phyloP scores from a whole-genome alignment of 2,888 invertebrate species.

The Heliconius hortense region DNA sequence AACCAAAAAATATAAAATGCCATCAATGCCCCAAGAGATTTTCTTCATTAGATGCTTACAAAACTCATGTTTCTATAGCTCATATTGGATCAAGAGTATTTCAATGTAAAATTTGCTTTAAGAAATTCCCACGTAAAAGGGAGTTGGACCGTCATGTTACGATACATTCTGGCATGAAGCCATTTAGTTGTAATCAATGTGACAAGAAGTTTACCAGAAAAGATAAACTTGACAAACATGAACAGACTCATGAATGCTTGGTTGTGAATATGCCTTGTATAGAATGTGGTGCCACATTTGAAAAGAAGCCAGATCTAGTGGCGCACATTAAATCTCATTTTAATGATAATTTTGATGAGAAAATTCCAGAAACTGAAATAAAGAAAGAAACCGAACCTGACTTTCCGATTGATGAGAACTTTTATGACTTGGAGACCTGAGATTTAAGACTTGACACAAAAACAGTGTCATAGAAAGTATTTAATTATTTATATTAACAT shows the following conservation, averaged over 20 bases:
- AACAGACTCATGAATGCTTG: slow-evolving; percentile 84
- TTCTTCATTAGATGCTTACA: slow-evolving; percentile 76
- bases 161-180: slow-evolving; percentile 85
- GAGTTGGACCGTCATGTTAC: slow-evolving; percentile 86
- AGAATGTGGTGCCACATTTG: slow-evolving; percentile 83
- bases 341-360: slow-evolving; percentile 74
- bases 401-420: slow-evolving; percentile 66
- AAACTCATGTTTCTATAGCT: slow-evolving; percentile 78
- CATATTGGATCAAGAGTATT: slow-evolving; percentile 82
- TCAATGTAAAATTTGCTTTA: slow-evolving; percentile 85
- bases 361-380: slow-evolving; percentile 61
- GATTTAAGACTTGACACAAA: slow-evolving; percentile 43
- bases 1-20: slow-evolving; percentile 78
- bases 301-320: slow-evolving; percentile 81
- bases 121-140: slow-evolving; percentile 85
- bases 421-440: slow-evolving; percentile 74
- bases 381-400: slow-evolving; percentile 70
- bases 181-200: slow-evolving; percentile 86
- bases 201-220: slow-evolving; percentile 86
- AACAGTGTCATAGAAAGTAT: slow-evolving; percentile 29
- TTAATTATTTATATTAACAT: slow-evolving; percentile 1
- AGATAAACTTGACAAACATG: slow-evolving; percentile 86
- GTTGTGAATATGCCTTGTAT: slow-evolving; percentile 83
- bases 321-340: slow-evolving; percentile 83
- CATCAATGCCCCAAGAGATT: slow-evolving; percentile 78